phyloP scores from a whole-genome alignment of 2,797 vertebrate species.

The Sparidentex hasta region DNA sequence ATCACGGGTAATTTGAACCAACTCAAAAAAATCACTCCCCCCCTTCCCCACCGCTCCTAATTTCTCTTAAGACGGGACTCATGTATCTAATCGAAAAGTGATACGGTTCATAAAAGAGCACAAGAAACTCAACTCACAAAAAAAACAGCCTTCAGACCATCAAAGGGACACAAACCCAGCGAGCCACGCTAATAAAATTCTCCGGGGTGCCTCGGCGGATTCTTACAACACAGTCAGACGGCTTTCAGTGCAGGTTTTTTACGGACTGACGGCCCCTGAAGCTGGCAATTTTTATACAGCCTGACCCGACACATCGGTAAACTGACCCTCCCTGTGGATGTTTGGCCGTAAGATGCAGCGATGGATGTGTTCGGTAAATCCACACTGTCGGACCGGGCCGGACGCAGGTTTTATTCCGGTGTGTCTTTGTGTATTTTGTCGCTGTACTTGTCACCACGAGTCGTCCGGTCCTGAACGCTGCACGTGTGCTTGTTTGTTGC shows the following conservation, averaged over 20 bases:
- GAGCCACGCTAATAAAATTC: conserved; percentile 27
- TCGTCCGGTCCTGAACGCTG: not conserved
- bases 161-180: conserved; percentile 19
- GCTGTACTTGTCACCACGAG: not conserved
- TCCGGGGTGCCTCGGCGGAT: conserved; percentile 25
- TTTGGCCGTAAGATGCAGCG: conserved; percentile 6
- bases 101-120: not conserved
- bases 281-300: conserved; percentile 14
- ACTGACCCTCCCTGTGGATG: conserved; percentile 40
- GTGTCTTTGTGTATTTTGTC: no score
- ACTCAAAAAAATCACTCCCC: no score
- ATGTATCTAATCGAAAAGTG: not conserved
- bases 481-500: not conserved
- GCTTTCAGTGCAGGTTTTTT: conserved; percentile 32
- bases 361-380: conserved; percentile 19
- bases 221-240: not conserved
- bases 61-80: not conserved
- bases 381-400: conserved; percentile 2
- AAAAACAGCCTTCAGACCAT: conserved; percentile 13
- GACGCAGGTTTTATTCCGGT: not conserved
- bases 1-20: not conserved
- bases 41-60: no score
- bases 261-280: conserved; percentile 33
- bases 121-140: not conserved
- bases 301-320: conserved; percentile 35